Base-by-base conservation (phyloP, 2,797 vertebrate species). In the Alca torda region DNA sequence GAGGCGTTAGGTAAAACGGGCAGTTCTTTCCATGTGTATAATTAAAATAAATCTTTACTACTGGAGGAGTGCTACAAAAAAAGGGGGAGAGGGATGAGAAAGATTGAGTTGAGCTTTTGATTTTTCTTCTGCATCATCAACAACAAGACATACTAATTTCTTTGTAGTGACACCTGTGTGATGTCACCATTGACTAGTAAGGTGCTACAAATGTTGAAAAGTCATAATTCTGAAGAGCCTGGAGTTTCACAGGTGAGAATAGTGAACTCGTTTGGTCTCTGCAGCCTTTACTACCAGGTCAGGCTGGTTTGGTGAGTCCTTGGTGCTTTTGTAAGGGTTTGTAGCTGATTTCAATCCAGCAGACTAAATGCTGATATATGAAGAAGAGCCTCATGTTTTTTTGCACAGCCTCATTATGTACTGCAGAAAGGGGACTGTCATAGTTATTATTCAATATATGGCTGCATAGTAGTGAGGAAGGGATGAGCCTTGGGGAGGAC, bases 11-110 rank as follows among this genome's bases (percentile, higher is more conserved):
- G 31, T 79, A 81, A 96, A 94, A 77, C 33, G 63, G 67, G 45
- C 56, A 60, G 21, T 73, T 86, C 33, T 85, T 90, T 85, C 68
- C 17, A 33, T 1, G 1, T 31, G 31, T 48, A 59, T 88, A 67
- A 89, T 86, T 85, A 91, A 91, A 94, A 93, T 74, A 77, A 87
- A 17, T 54, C 63, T 73, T 81, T 74, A 16, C 18, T 54, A 1
- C 11, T 90, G 39, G 16, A 67, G 31, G 9, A 84, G 6, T 18
- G 65, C 35, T 86, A 26, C 31, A 51, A 48, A 85, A 28, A 37
- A 54, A 37, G 4, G 16, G 25, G 23, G n/a, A 13, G 25, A 67
- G 39, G 41, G 2, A 7, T 37, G 31, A 80, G 35, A 74, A 65
- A 67, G 16, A 59, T 6, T 0, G 1, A 84, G 8, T 6, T 39